Percentiles rank a stretch among this genome's conserved stretches.
phyloP scores from a whole-genome alignment of 2,888 invertebrate genomes.

The Drosophila mercatorum region DNA sequence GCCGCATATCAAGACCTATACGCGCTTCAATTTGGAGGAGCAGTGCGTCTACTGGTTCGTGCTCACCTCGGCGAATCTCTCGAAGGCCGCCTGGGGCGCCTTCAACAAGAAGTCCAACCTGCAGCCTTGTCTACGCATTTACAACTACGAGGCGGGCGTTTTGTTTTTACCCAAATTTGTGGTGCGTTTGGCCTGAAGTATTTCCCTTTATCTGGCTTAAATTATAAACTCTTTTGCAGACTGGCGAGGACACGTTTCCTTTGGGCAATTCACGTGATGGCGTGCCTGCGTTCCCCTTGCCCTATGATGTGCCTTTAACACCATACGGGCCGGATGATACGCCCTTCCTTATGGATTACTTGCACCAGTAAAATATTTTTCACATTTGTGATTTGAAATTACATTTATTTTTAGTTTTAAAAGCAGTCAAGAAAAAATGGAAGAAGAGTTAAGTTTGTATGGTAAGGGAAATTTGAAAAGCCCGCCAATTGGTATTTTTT shows the following conservation, averaged over 20 bases:
- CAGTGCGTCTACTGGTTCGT: conserved; percentile 89
- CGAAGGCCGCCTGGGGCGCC: conserved; percentile 98
- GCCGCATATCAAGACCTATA: conserved; percentile 98
- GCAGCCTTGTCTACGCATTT: conserved; percentile 88
- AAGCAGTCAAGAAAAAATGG: neutral
- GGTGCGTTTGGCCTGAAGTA: conserved; percentile 85
- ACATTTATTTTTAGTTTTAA: neutral
- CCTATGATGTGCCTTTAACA: conserved; percentile 92
- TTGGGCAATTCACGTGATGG: conserved; percentile 82
- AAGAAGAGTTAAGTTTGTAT: too few relatives aligned
- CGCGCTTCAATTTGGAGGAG: conserved; percentile 89
- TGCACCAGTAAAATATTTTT: conserved; percentile 71
- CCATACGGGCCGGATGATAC: conserved; percentile 89
- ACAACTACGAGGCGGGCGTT: conserved; percentile 97
- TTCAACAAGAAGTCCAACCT: conserved; percentile 87
- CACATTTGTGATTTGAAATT: conserved; percentile 4
- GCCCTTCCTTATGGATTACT: conserved; percentile 89
- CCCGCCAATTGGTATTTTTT: neutral
- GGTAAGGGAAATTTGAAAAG: neutral
- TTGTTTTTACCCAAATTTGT: conserved; percentile 93
- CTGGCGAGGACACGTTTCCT: conserved; percentile 87
- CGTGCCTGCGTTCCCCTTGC: conserved; percentile 87
- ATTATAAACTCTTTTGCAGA: conserved; percentile 84
- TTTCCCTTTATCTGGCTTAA: neutral
- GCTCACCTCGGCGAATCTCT: conserved; percentile 96